Conservation (phyloP, 2,888 invertebrate genomes). For the Cosmia pyralina region DNA sequence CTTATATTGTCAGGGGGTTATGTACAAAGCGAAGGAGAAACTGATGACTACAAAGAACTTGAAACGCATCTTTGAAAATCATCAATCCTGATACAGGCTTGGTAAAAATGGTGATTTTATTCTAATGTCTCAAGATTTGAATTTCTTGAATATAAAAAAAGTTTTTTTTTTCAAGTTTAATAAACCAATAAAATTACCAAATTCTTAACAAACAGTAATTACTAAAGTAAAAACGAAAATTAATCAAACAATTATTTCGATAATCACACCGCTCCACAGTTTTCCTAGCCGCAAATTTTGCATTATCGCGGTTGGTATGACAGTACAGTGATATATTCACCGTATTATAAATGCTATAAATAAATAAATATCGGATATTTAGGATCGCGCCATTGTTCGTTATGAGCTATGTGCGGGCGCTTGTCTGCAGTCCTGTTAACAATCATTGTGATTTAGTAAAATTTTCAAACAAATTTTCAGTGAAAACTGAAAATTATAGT, state of each 20-base stretch:
- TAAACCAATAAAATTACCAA: background rate
- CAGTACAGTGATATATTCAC: slow-evolving; percentile 88
- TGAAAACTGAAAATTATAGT: too few relatives aligned
- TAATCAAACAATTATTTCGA: slow-evolving; percentile 31
- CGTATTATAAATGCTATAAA: slow-evolving; percentile 90
- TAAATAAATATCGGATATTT: slow-evolving; percentile 89
- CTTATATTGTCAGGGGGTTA: too few relatives aligned
- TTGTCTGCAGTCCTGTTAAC: slow-evolving; percentile 73
- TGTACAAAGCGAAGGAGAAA: background rate
- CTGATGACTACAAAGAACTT: background rate
- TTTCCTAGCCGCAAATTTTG: slow-evolving; percentile 82
- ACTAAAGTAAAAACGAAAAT: background rate
- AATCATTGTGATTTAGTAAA: slow-evolving; percentile 63
- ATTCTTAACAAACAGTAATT: too few relatives aligned
- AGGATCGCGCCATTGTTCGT: slow-evolving; percentile 86
- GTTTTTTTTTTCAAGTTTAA: too few relatives aligned
- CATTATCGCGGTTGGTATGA: slow-evolving; percentile 89
- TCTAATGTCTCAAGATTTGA: background rate
- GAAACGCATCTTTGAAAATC: background rate
- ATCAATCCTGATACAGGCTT: background rate
- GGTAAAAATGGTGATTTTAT: background rate
- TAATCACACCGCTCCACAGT: slow-evolving; percentile 70
- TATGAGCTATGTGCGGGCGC: slow-evolving; percentile 81
- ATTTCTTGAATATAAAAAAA: too few relatives aligned
- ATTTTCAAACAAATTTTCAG: slow-evolving; percentile 43